These are phyloP conservation scores for Borostomias antarcticus DNA, from an alignment of 2,797 vertebrate species.

Conservation along the genomic window DNA sequence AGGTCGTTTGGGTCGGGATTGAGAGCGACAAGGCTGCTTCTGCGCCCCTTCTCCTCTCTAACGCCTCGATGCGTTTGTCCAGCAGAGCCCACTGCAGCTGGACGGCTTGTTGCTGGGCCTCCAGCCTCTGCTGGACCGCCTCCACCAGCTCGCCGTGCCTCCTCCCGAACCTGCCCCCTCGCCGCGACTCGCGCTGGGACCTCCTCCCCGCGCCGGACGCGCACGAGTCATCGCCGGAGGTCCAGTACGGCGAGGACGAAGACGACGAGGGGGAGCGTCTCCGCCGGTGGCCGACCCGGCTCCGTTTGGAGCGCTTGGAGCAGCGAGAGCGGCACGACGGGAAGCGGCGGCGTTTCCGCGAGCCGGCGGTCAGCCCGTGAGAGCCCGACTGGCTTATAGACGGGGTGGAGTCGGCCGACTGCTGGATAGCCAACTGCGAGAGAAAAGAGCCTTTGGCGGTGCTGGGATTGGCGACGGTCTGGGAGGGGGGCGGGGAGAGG, in stretches of 20 bases:
- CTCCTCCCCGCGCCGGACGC: constrained; percentile 25
- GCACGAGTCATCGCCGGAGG: constrained; percentile 38
- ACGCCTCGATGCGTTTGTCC: constrained; percentile 40
- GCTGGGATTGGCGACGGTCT: constrained; percentile 24
- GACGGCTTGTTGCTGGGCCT: constrained; percentile 45
- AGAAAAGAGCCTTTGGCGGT: constrained; percentile 25
- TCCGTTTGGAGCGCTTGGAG: constrained; percentile 28
- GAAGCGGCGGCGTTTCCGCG: constrained; percentile 34
- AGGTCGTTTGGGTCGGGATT: not conserved
- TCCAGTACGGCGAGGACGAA: constrained; percentile 38
- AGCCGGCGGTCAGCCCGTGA: constrained; percentile 13
- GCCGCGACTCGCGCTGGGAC: constrained; percentile 19
- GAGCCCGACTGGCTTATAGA: constrained; percentile 17
- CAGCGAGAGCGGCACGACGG: constrained; percentile 31
- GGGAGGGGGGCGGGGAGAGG: constrained; percentile 40
- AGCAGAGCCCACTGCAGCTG: constrained; percentile 49
- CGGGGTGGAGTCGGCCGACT: constrained; percentile 25
- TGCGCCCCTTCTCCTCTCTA: constrained; percentile 37
- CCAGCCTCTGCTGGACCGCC: constrained; percentile 50
- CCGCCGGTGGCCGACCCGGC: constrained; percentile 14
- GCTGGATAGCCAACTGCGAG: constrained; percentile 38
- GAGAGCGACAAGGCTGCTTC: not conserved
- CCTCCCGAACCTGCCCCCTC: not conserved
- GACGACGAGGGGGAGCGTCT: constrained; percentile 36
- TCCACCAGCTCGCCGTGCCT: constrained; percentile 36